A percentile compares a stretch with the other conserved stretches of the same genome.
Evolutionary conservation across 2,113 vertebrate genomes (phyloP).

Genomic region (Cercopithecus mona): DNA sequence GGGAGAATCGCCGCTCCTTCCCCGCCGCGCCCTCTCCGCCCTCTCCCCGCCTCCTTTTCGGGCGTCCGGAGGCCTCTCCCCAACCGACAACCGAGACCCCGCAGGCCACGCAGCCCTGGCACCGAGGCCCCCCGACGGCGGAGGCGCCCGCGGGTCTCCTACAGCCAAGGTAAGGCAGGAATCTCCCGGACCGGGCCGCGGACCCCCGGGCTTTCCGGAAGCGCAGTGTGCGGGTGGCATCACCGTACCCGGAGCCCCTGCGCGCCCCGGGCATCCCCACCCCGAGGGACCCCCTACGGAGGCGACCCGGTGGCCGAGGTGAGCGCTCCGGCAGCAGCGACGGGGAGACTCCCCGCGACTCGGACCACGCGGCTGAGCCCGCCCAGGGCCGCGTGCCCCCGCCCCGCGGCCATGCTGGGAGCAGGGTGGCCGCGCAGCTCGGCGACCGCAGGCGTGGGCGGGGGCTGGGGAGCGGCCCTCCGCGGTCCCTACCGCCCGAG

Average conservation of each 20-base stretch:
- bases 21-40: constrained; percentile 35
- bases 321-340: not conserved
- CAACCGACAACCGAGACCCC: not conserved
- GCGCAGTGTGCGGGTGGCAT: not conserved
- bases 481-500: not conserved
- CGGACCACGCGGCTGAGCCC: not conserved
- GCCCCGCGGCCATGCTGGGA: not conserved
- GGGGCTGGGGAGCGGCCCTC: not conserved
- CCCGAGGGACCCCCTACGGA: not conserved
- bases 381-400: not conserved
- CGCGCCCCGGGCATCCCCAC: not conserved
- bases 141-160: not conserved
- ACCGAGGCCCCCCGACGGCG: not conserved
- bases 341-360: not conserved
- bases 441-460: not conserved
- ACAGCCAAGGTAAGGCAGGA: not conserved
- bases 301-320: not conserved
- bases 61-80: not conserved
- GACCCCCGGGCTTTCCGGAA: constrained; percentile 30
- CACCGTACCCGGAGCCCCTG: not conserved
- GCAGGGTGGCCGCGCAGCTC: not conserved
- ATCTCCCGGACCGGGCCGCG: not conserved
- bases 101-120: not conserved
- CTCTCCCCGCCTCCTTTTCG: constrained; percentile 50
- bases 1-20: not conserved